Conservation (phyloP, 2,888 invertebrate genomes). For the Tuberolachnus salignus region DNA sequence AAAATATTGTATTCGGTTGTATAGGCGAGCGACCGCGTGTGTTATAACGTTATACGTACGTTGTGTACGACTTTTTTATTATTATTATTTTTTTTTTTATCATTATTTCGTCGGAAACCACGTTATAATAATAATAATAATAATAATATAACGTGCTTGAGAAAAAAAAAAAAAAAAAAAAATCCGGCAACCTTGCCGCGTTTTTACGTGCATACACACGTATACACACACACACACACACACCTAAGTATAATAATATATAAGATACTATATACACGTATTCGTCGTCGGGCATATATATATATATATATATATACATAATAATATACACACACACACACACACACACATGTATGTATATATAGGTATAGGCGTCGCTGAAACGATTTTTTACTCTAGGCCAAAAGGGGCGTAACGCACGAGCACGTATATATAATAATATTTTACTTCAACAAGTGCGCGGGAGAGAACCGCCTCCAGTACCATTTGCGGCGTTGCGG, state of each 20-base stretch:
- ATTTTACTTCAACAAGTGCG: constrained; percentile 56
- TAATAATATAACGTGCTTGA: constrained; percentile 25
- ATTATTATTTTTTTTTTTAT: constrained; percentile 23
- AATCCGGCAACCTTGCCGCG: constrained; percentile 54
- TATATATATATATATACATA: background rate
- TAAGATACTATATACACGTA: too few relatives aligned
- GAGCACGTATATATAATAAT: constrained; percentile 36
- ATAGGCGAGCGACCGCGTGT: too few relatives aligned
- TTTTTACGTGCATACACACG: background rate
- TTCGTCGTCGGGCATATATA: too few relatives aligned
- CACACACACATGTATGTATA: too few relatives aligned
- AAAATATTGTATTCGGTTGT: too few relatives aligned
- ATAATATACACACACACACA: background rate
- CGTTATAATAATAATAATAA: background rate
- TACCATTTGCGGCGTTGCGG: constrained; percentile 39
- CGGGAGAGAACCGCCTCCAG: constrained; percentile 57
- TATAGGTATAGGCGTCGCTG: constrained; percentile 46
- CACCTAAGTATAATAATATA: too few relatives aligned
- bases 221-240: too few relatives aligned
- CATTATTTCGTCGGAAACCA: constrained; percentile 52
- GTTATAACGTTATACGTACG: too few relatives aligned
- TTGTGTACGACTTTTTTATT: constrained; percentile 39
- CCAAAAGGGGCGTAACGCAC: constrained; percentile 56
- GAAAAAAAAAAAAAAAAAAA: constrained; percentile 17
- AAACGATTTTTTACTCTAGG: constrained; percentile 56